Conservation (phyloP, 1,140 invertebrate species). For the Pygmarrhopalites habei region DNA sequence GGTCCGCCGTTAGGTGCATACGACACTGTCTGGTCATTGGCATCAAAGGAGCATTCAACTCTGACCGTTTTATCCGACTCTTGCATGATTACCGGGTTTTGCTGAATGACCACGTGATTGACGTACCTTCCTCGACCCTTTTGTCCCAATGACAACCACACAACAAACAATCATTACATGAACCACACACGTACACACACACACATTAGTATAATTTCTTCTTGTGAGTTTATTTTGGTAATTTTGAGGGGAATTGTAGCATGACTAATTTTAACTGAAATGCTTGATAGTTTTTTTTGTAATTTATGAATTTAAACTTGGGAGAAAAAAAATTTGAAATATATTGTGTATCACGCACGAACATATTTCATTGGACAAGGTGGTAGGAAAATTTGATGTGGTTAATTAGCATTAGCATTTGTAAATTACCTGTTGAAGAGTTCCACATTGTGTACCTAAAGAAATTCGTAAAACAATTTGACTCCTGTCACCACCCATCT, state of each 20-base stretch:
- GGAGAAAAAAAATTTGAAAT: too few relatives aligned
- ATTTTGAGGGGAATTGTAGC: too few relatives aligned
- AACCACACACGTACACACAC: too few relatives aligned
- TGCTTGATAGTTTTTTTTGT: too few relatives aligned
- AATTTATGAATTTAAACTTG: too few relatives aligned
- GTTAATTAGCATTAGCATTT: neutral
- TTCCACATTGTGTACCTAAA: constrained; percentile 48
- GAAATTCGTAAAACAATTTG: constrained; percentile 48
- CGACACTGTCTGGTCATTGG: constrained; percentile 48
- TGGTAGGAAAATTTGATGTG: neutral
- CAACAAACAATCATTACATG: constrained; percentile 16
- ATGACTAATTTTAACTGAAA: too few relatives aligned
- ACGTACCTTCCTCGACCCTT: constrained; percentile 47
- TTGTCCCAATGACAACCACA: too few relatives aligned
- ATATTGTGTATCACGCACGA: too few relatives aligned
- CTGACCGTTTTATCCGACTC: constrained; percentile 49
- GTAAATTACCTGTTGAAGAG: constrained; percentile 45
- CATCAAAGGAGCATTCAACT: constrained; percentile 50
- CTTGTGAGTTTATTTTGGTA: too few relatives aligned
- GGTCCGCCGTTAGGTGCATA: constrained; percentile 42
- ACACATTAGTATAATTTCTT: too few relatives aligned
- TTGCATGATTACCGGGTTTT: constrained; percentile 51
- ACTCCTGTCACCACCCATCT: constrained; percentile 48
- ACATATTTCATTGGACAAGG: too few relatives aligned
- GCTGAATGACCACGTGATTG: constrained; percentile 51